A percentile compares a stretch with the other conserved stretches of the same genome.
Conservation (phyloP, 2,797 vertebrate genomes). For the Takifugu ocellatus region DNA sequence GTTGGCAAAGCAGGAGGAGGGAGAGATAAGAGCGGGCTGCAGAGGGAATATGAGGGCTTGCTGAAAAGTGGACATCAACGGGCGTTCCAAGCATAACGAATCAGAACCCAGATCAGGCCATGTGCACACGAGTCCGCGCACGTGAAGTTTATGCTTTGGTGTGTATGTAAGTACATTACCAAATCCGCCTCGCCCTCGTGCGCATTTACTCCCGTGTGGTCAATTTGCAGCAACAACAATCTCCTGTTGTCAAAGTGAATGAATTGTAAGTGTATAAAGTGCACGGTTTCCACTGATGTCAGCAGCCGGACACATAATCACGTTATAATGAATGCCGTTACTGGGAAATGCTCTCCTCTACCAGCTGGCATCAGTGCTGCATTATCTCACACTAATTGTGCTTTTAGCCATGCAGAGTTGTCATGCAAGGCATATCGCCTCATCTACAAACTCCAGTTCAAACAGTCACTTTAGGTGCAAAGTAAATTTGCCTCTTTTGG, state of each 20-base stretch:
- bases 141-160: constrained; percentile 3
- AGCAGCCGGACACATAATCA: constrained; percentile 47
- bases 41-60: constrained; percentile 53
- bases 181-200: constrained; percentile 8
- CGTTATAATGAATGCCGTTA: constrained; percentile 45
- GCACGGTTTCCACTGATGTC: constrained; percentile 66
- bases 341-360: constrained; percentile 20
- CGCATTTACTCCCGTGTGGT: constrained; percentile 5
- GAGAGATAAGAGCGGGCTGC: neutral
- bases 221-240: constrained; percentile 54
- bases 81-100: neutral
- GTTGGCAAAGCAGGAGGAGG: constrained; percentile 44
- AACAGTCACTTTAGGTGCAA: constrained; percentile 37
- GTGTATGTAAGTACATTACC: neutral
- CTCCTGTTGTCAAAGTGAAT: constrained; percentile 40
- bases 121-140: constrained; percentile 4
- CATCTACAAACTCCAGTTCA: constrained; percentile 31
- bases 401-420: constrained; percentile 43
- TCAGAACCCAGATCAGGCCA: neutral
- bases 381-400: constrained; percentile 38
- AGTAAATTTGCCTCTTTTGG: constrained; percentile 30
- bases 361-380: constrained; percentile 31
- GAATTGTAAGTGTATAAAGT: constrained; percentile 20
- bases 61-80: constrained; percentile 52
- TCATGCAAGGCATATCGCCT: constrained; percentile 26